These are phyloP conservation scores for Gymnocypris eckloni DNA, from an alignment of 2,797 vertebrate species.

Conservation along the genomic window DNA sequence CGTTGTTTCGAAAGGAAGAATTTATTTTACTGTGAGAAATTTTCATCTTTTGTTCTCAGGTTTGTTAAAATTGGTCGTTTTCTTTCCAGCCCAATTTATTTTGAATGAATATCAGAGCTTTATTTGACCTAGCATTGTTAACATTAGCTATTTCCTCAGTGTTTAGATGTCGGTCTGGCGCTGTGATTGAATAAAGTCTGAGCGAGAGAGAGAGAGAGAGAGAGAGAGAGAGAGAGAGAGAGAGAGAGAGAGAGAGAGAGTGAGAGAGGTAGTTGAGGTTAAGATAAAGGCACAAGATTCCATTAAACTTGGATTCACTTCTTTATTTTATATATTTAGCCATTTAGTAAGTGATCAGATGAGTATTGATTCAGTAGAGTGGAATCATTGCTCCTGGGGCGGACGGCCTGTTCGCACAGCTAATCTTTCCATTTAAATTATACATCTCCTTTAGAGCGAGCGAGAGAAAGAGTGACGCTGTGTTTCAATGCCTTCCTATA, in stretches of 20 bases:
- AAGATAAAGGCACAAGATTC: constrained; percentile 42
- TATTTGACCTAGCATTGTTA: constrained; percentile 18
- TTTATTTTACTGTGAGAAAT: constrained; percentile 20
- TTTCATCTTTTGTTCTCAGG: not conserved
- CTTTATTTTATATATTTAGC: constrained; percentile 53
- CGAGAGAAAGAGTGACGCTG: not conserved
- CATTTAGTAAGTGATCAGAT: constrained; percentile 49
- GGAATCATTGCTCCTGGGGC: constrained; percentile 40
- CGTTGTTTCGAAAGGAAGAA: constrained; percentile 27
- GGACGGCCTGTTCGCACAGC: constrained; percentile 44
- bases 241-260: not conserved
- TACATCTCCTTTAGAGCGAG: constrained; percentile 40
- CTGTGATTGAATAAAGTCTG: constrained; percentile 27
- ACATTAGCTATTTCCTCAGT: constrained; percentile 33
- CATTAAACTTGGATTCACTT: constrained; percentile 51
- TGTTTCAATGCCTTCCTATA: not conserved
- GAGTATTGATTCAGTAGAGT: constrained; percentile 51
- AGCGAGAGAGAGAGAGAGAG: not conserved
- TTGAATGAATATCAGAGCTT: constrained; percentile 16
- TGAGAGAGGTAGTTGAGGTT: constrained; percentile 10
- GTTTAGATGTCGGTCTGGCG: constrained; percentile 17
- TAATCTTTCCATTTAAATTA: constrained; percentile 55
- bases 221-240: not conserved
- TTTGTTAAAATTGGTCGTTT: constrained; percentile 2
- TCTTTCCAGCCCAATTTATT: not conserved